Conservation (phyloP, 1,140 invertebrate species). For the Oryzaephilus surinamensis region DNA sequence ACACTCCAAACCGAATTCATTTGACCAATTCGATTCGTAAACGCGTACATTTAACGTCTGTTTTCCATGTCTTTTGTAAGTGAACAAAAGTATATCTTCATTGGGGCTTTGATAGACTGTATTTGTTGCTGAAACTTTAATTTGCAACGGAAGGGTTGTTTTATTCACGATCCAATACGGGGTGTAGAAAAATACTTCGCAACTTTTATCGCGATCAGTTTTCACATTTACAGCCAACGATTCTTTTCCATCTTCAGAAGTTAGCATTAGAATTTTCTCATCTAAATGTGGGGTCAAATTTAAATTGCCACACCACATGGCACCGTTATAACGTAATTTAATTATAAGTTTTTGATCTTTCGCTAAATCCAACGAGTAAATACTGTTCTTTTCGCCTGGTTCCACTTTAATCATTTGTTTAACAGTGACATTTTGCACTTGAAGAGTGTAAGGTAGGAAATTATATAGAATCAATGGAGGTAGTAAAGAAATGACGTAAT, state of each 20-base stretch:
- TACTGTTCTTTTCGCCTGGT: conserved; percentile 57
- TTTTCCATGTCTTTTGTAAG: conserved; percentile 55
- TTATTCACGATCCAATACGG: conserved; percentile 91
- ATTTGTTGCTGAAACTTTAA: conserved; percentile 61
- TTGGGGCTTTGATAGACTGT: conserved; percentile 52
- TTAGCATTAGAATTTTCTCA: conserved; percentile 56
- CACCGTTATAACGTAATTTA: conserved; percentile 57
- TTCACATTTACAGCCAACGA: conserved; percentile 56
- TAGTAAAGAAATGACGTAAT: conserved; percentile 58
- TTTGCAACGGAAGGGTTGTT: conserved; percentile 64
- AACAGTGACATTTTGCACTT: conserved; percentile 38
- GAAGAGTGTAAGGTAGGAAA: conserved; percentile 58
- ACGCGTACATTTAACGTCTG: conserved; percentile 52
- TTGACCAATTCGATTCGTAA: conserved; percentile 63
- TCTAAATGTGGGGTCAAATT: conserved; percentile 57
- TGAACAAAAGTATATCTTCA: conserved; percentile 56
- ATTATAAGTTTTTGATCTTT: conserved; percentile 48
- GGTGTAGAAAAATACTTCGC: conserved; percentile 60
- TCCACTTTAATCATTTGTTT: conserved; percentile 44
- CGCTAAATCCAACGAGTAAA: conserved; percentile 53
- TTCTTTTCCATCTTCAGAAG: conserved; percentile 46
- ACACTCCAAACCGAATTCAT: conserved; percentile 58
- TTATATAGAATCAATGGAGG: conserved; percentile 68
- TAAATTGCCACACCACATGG: conserved; percentile 59
- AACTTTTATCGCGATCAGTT: conserved; percentile 47